Percentiles rank a stretch among this genome's conserved stretches.
Conservation (phyloP, 2,797 vertebrate species). For the Coreius guichenoti region DNA sequence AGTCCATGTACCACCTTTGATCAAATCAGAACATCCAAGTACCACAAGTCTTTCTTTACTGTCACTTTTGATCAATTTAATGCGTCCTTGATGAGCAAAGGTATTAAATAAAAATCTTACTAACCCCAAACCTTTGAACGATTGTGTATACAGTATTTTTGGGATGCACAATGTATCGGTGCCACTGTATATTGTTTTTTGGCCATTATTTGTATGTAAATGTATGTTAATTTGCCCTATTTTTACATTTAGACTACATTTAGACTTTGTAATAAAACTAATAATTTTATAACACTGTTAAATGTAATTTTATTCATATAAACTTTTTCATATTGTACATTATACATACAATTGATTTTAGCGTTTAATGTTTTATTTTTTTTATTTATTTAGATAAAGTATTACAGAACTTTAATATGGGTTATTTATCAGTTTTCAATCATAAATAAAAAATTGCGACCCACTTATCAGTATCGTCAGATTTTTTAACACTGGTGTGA, state of each 20-base stretch:
- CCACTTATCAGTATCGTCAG: background rate
- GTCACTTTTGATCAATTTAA: background rate
- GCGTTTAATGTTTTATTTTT: background rate
- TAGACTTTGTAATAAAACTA: background rate
- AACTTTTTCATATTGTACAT: background rate
- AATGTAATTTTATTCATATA: background rate
- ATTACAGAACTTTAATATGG: background rate
- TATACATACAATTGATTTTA: background rate
- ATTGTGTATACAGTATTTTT: background rate
- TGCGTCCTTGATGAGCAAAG: background rate
- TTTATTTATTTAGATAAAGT: background rate
- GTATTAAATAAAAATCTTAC: background rate
- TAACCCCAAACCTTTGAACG: background rate
- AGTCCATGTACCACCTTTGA: slow-evolving; percentile 25
- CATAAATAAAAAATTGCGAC: background rate
- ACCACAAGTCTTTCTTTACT: background rate
- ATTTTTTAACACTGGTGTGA: background rate
- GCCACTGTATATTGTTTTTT: background rate
- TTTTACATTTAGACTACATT: background rate
- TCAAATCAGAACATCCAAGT: slow-evolving; percentile 24
- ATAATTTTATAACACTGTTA: background rate
- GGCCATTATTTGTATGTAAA: background rate
- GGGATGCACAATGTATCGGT: background rate
- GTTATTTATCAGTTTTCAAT: background rate
- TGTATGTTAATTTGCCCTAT: background rate